Conservation (phyloP, 2,113 vertebrate species). For the Eurypyga helias region DNA sequence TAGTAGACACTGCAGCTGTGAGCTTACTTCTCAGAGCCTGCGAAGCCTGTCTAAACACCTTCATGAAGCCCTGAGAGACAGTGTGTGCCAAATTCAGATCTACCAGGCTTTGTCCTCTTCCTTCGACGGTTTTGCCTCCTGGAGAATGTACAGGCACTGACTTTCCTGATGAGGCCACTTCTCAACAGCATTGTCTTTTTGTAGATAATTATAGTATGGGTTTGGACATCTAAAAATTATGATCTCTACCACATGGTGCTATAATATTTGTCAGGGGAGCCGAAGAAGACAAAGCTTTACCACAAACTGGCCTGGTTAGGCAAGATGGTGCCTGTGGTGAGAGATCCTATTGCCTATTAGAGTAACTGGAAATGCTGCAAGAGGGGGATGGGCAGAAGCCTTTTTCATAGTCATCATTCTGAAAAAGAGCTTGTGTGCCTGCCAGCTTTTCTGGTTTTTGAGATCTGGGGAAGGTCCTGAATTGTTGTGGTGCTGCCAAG, state of each 20-base stretch:
- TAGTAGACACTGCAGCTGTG: background rate
- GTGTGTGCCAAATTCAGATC: background rate
- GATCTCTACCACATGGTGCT: background rate
- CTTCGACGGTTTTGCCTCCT: background rate
- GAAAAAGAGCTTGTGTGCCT: background rate
- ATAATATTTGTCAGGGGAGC: background rate
- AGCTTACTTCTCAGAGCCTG: background rate
- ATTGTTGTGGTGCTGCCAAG: background rate
- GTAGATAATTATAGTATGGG: background rate
- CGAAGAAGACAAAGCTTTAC: constrained; percentile 8
- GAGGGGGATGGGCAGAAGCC: background rate
- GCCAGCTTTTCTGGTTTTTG: background rate
- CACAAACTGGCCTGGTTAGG: background rate
- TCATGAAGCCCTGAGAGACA: background rate
- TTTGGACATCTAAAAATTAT: background rate
- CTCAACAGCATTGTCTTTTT: background rate
- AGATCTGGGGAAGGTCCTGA: background rate
- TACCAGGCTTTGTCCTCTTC: background rate
- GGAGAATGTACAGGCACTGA: background rate
- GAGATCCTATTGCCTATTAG: background rate
- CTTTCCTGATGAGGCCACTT: background rate
- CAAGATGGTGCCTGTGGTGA: constrained; percentile 14
- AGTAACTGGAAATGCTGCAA: background rate
- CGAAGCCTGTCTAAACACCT: background rate
- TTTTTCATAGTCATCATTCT: background rate